Percentiles rank a stretch among this genome's conserved stretches.
These are phyloP conservation scores for Zelleria hepariella DNA, from an alignment of 2,888 invertebrate genomes.

Conservation along the genomic window DNA sequence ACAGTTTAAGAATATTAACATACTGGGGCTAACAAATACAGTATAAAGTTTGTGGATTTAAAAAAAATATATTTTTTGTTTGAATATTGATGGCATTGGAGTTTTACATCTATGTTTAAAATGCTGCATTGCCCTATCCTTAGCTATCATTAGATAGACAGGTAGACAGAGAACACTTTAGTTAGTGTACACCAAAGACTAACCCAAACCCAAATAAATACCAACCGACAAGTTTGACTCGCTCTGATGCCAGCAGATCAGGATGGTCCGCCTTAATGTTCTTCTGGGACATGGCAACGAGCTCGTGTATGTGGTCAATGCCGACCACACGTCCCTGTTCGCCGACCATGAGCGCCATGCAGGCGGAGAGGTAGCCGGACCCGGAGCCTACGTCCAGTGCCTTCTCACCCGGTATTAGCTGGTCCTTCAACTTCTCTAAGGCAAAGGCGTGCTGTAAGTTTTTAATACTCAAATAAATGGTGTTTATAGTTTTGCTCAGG, in stretches of 20 bases:
- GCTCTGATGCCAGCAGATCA: conserved; percentile 75
- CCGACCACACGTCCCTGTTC: conserved; percentile 80
- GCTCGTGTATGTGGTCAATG: conserved; percentile 90
- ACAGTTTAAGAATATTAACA: too few species aligned
- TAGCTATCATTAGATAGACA: too few species aligned
- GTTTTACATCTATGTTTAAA: too few species aligned
- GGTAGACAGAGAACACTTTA: too few species aligned
- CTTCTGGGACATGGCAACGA: conserved; percentile 79
- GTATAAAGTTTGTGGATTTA: too few species aligned
- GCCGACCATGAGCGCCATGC: conserved; percentile 90
- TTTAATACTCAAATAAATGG: too few species aligned
- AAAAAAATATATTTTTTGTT: too few species aligned
- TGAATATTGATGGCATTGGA: too few species aligned
- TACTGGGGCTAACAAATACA: too few species aligned
- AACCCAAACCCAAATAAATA: not conserved
- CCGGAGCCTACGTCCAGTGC: conserved; percentile 95
- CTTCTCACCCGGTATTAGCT: conserved; percentile 80
- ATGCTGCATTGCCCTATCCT: too few species aligned
- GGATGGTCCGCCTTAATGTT: conserved; percentile 85
- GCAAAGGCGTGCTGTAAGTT: conserved; percentile 92
- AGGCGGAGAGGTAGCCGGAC: conserved; percentile 92
- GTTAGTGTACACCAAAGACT: too few species aligned
- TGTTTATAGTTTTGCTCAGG: too few species aligned
- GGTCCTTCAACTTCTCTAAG: conserved; percentile 85
- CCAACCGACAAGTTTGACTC: conserved; percentile 80